A percentile compares a stretch with the other conserved stretches of the same genome.
phyloP scores from a whole-genome alignment of 1,140 invertebrate species.

The Planococcus citri region DNA sequence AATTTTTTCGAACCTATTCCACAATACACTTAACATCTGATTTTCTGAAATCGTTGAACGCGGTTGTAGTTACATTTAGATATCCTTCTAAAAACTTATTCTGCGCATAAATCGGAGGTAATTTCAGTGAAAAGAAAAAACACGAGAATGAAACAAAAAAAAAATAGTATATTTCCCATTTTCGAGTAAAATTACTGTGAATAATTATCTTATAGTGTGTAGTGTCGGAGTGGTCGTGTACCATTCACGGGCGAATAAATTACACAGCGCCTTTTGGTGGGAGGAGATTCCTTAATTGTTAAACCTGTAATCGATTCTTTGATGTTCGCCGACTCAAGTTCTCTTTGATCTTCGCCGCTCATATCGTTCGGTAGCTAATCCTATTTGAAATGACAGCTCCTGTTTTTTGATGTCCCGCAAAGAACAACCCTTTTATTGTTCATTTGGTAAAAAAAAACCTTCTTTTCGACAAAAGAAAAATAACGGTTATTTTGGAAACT shows the following conservation, averaged over 20 bases:
- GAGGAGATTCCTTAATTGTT: slow-evolving; percentile 19
- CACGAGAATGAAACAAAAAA: no score
- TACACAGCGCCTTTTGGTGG: slow-evolving; percentile 13
- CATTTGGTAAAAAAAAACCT: not conserved
- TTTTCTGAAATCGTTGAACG: no score
- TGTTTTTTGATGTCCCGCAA: not conserved
- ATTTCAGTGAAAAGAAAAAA: no score
- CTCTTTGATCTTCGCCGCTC: slow-evolving; percentile 9
- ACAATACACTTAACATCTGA: no score
- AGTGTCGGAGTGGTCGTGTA: not conserved
- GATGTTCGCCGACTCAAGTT: slow-evolving; percentile 8
- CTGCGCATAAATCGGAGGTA: no score
- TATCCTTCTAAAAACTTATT: no score
- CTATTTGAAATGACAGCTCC: slow-evolving; percentile 12
- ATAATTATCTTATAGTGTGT: slow-evolving; percentile 12
- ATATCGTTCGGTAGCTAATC: slow-evolving; percentile 10
- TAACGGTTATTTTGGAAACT: not conserved
- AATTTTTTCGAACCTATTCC: no score
- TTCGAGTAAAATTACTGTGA: slow-evolving; percentile 1
- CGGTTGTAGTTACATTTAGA: no score
- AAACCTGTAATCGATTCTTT: slow-evolving; percentile 19
- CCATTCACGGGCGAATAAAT: slow-evolving; percentile 15
- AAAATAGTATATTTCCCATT: not conserved
- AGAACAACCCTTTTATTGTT: not conserved
- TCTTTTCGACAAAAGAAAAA: not conserved